A percentile compares a stretch with the other conserved stretches of the same genome.
Evolutionary conservation across 2,797 vertebrate genomes (phyloP).

Genomic region (Mormyrus proboscirostris): DNA sequence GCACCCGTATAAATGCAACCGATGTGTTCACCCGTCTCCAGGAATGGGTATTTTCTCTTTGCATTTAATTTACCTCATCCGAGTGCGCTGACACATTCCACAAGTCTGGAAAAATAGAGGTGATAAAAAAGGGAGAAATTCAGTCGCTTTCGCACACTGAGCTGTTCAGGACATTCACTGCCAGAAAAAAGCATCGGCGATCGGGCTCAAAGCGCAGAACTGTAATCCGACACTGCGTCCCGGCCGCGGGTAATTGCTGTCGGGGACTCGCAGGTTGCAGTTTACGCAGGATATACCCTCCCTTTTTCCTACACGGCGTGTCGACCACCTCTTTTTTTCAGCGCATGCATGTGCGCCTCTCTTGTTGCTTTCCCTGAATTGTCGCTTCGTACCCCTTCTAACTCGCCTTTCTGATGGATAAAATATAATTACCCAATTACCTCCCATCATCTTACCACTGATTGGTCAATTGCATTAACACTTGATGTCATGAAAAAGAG

Average conservation of each 20-base stretch:
- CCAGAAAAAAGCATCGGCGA: neutral
- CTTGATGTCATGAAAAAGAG: conserved; percentile 55
- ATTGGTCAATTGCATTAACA: conserved; percentile 75
- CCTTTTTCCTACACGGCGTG: conserved; percentile 17
- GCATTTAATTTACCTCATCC: conserved; percentile 15
- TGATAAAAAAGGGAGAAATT: conserved; percentile 11
- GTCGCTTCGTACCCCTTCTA: conserved; percentile 16
- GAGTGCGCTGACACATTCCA: conserved; percentile 14
- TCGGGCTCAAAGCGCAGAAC: conserved; percentile 33
- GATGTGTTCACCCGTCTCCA: neutral
- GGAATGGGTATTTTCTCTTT: neutral
- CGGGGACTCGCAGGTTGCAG: conserved; percentile 41
- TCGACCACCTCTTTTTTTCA: conserved; percentile 38
- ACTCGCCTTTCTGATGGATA: conserved; percentile 58
- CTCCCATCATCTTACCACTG: conserved; percentile 69
- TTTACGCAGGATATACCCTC: conserved; percentile 25
- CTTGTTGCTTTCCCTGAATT: neutral
- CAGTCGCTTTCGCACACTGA: neutral
- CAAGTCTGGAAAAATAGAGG: conserved; percentile 13
- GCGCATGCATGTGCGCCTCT: conserved; percentile 21
- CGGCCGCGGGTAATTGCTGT: conserved; percentile 36
- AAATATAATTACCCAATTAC: conserved; percentile 75
- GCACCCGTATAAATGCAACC: conserved; percentile 30
- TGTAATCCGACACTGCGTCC: conserved; percentile 43
- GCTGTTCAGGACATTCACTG: neutral